Evolutionary conservation across 1,140 invertebrate genomes (phyloP), one percentile per base, ranked within the genome.

Genomic region (Araneus ventricosus): DNA sequence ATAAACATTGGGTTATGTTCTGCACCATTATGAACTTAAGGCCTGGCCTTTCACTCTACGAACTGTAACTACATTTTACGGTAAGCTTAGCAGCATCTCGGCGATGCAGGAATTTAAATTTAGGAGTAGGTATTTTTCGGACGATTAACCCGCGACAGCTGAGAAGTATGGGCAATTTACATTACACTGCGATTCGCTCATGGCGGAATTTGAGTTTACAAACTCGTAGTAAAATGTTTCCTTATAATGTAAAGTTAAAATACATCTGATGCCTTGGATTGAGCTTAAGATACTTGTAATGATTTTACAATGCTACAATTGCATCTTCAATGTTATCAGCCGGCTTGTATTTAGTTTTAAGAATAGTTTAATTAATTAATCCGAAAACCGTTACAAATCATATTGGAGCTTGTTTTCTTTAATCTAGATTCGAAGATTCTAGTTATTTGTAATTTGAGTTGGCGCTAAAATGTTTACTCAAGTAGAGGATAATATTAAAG

Each of bases 101-200:
- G 34, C 70, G 70, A 87, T 37, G 59, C 57, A 87, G 85, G 82
- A 87, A 87, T 87, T 87, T 45, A 87, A 87, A 87, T 59, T 61
- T 63, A 84, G 57, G 59, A 37, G 59, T 61, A 61, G 59, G 59
- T 39, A 87, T 87, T 87, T 87, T 87, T 87, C 85, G 85, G 85
- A 37, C 85, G 85, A 87, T 87, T 87, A 61, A 87, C 7, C 52
- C 7, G 22, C 34, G 85, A 30, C 85, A 61, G 59, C 52, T 87
- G 59, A 87, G 85, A 87, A 87, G 30, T 87, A 87, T 87, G 85
- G 85, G 85, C 85, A 87, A 87, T 87, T 87, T 87, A 57, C 27
- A 61, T 57, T 5, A 84, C 41, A 41, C 5, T 10, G 39, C 82
- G 7, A 57, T 57, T 84, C 30, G 82, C 52, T 84, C n/a, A 45